Conservation (phyloP, 2,113 vertebrate species). For the Pluvianellus socialis region DNA sequence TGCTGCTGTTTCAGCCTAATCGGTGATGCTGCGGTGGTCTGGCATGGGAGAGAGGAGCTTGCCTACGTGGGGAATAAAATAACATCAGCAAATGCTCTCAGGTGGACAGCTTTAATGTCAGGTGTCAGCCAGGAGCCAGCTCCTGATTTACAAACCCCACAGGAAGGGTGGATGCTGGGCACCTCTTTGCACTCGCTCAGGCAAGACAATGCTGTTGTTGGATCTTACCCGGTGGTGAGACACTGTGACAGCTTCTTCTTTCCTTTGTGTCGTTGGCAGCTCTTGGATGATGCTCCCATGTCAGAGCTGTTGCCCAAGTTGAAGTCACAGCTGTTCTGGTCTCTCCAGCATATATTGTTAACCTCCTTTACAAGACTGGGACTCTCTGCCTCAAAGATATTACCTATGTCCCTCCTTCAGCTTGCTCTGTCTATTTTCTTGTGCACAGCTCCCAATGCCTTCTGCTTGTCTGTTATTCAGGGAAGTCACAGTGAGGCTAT, state of each 20-base stretch:
- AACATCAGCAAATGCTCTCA: neutral
- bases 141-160: neutral
- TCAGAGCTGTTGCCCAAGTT: neutral
- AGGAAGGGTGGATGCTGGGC: neutral
- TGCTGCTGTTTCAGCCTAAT: rapidly evolving
- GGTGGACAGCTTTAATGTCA: neutral
- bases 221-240: neutral
- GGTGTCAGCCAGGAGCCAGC: neutral
- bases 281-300: neutral
- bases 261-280: neutral
- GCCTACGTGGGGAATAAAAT: rapidly evolving
- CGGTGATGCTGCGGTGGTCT: rapidly evolving
- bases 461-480: neutral
- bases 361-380: neutral
- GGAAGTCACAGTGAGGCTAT: neutral
- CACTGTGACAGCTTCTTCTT: rapidly evolving
- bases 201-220: neutral
- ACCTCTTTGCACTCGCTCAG: rapidly evolving
- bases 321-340: neutral
- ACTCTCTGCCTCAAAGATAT: neutral
- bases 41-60: neutral
- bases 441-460: neutral
- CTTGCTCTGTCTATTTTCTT: neutral
- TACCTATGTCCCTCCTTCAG: neutral
- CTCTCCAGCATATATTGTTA: neutral